A percentile compares a stretch with the other conserved stretches of the same genome.
Evolutionary conservation across 2,113 vertebrate genomes (phyloP).

Genomic region (Falcunculus frontatus): DNA sequence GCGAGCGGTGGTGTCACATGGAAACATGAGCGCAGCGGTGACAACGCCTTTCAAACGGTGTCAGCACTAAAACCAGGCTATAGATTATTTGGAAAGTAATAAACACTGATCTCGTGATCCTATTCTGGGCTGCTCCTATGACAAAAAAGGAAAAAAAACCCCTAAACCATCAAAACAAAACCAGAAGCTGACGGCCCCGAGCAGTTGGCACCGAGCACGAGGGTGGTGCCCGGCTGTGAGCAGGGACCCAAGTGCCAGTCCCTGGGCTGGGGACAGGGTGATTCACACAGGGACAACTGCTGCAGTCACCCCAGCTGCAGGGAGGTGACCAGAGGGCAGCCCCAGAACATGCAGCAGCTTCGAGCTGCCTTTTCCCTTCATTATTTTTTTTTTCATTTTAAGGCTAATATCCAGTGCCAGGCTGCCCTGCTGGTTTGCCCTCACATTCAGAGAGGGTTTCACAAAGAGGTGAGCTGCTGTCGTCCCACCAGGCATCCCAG

Average conservation of each 20-base stretch:
- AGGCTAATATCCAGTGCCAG: background rate
- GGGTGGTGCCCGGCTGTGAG: background rate
- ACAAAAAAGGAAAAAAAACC: background rate
- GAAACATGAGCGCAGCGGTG: background rate
- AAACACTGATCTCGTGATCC: background rate
- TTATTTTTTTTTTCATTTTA: background rate
- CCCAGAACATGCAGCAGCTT: background rate
- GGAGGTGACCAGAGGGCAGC: background rate
- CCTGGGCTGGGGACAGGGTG: background rate
- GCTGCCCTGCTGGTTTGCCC: background rate
- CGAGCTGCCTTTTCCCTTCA: background rate
- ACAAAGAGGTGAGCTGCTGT: background rate
- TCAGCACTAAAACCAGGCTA: background rate
- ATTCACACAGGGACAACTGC: background rate
- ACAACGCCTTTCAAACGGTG: background rate
- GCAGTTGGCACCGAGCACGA: rapidly evolving
- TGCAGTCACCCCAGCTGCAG: background rate
- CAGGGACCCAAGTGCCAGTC: background rate
- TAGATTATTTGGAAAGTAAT: slow-evolving; percentile 36
- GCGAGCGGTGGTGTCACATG: background rate
- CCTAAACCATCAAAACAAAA: background rate
- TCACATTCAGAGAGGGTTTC: background rate
- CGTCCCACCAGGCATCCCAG: background rate
- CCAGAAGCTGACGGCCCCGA: background rate
- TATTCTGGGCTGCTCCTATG: background rate